phyloP scores from a whole-genome alignment of 2,888 invertebrate species.

The Resseliella maxima region DNA sequence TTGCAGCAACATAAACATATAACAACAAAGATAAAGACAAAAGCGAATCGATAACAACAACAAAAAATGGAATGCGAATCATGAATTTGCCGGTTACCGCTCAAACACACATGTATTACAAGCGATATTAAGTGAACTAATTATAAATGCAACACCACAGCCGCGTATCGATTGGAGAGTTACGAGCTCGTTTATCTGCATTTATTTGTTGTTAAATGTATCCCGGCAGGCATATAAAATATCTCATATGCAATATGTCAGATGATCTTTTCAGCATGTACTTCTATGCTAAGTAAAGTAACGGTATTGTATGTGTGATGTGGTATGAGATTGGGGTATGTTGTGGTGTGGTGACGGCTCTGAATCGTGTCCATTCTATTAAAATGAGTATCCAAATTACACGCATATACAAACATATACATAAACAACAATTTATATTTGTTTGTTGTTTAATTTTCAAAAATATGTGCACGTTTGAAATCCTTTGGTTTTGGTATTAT shows the following conservation, averaged over 20 bases:
- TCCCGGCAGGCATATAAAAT: background rate
- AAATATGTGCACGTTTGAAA: background rate
- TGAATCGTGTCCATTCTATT: background rate
- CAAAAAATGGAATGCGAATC: background rate
- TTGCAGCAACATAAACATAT: background rate
- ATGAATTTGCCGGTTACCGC: background rate
- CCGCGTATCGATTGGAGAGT: background rate
- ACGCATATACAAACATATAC: background rate
- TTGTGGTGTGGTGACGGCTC: background rate
- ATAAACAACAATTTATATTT: background rate
- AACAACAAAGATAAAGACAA: background rate
- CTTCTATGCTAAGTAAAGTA: background rate
- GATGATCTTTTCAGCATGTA: background rate
- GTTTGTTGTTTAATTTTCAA: background rate
- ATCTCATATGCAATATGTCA: background rate
- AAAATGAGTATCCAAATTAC: background rate
- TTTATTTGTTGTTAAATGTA: conserved; percentile 34
- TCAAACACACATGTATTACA: background rate
- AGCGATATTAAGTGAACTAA: background rate
- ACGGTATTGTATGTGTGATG: no score
- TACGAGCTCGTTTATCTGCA: background rate
- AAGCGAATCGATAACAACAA: background rate
- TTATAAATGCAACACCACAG: conserved; percentile 13
- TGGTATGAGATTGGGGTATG: no score
- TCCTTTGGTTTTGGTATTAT: background rate